phyloP scores from a whole-genome alignment of 2,113 vertebrate species.

The Lontra canadensis region DNA sequence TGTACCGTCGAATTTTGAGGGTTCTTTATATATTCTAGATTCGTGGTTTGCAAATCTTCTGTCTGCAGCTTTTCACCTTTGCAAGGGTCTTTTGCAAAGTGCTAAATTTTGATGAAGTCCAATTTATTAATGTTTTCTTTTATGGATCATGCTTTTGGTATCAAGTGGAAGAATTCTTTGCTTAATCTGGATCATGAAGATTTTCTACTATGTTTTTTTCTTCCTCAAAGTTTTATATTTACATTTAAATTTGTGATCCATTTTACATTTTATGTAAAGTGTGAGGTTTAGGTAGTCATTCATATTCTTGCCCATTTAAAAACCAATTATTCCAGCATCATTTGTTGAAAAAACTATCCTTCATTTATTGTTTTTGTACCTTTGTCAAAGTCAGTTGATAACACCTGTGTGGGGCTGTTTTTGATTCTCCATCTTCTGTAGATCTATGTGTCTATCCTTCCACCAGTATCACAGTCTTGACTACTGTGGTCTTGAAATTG shows the following conservation, averaged over 20 bases:
- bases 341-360: not conserved
- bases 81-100: not conserved
- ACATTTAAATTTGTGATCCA: not conserved
- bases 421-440: not conserved
- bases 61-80: not conserved
- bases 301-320: not conserved
- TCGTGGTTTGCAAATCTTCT: not conserved
- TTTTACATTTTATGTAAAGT: not conserved
- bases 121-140: not conserved
- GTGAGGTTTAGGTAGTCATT: not conserved
- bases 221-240: not conserved
- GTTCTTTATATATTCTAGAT: constrained; percentile 4
- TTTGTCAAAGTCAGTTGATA: not conserved
- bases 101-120: not conserved
- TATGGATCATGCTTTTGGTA: not conserved
- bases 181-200: not conserved
- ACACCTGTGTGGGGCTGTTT: not conserved
- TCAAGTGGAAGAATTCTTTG: not conserved
- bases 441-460: not conserved
- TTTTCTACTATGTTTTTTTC: not conserved
- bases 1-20: not conserved
- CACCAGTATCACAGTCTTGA: not conserved
- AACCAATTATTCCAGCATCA: not conserved
- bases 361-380: not conserved
- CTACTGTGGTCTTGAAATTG: not conserved